These are phyloP conservation scores for Limenitis camilla DNA, from an alignment of 2,888 invertebrate species.

Conservation along the genomic window DNA sequence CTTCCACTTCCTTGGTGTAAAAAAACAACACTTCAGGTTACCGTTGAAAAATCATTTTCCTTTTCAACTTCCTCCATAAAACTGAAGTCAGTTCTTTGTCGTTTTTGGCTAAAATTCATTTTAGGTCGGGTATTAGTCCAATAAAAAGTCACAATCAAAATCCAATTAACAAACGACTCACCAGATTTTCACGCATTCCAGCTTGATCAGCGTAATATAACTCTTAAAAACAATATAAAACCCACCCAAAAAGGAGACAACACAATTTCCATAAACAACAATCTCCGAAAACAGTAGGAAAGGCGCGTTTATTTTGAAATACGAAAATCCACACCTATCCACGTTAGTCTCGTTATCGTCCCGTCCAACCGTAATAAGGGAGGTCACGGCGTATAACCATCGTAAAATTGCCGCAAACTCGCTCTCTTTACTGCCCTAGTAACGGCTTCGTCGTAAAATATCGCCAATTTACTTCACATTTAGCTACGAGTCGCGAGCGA, in stretches of 20 bases:
- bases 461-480: constrained; percentile 67
- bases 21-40: no score
- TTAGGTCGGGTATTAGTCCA: no score
- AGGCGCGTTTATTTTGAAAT: constrained; percentile 14
- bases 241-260: neutral
- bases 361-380: constrained; percentile 49
- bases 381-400: constrained; percentile 54
- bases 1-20: no score
- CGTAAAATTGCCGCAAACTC: constrained; percentile 55
- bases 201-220: no score
- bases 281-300: constrained; percentile 5
- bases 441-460: constrained; percentile 66
- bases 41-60: no score
- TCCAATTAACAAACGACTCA: no score
- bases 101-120: no score
- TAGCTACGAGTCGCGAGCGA: constrained; percentile 36
- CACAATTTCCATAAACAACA: neutral
- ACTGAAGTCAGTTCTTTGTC: no score
- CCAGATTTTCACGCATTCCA: no score
- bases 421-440: constrained; percentile 55
- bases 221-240: neutral
- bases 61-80: no score
- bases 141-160: no score
- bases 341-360: constrained; percentile 31
- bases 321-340: constrained; percentile 19